phyloP scores from a whole-genome alignment of 2,797 vertebrate genomes.

The Artibeus jamaicensis region DNA sequence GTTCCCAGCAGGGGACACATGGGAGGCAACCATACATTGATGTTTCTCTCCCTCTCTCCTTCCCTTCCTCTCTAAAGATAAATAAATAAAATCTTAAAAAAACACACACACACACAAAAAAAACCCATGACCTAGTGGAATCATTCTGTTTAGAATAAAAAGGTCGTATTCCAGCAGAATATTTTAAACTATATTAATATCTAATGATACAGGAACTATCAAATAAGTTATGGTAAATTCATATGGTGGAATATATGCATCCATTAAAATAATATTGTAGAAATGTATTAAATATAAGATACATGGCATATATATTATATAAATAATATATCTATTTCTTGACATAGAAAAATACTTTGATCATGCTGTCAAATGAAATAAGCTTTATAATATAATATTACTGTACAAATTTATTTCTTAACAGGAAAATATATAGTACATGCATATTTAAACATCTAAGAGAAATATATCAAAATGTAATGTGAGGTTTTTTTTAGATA shows the following conservation, averaged over 20 bases:
- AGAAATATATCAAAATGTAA: not conserved
- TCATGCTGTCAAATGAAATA: not conserved
- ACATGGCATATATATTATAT: not conserved
- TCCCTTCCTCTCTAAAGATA: too few species aligned
- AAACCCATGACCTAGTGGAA: not conserved
- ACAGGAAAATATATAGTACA: not conserved
- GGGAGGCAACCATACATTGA: too few species aligned
- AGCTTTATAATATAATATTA: not conserved
- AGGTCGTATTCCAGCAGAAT: not conserved
- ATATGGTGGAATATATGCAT: not conserved
- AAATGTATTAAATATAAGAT: not conserved
- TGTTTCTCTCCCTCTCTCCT: too few species aligned
- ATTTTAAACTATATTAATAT: not conserved
- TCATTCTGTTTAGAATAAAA: not conserved
- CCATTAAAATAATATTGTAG: not conserved
- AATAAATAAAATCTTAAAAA: too few species aligned
- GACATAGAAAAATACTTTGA: not conserved
- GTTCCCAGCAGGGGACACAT: too few species aligned
- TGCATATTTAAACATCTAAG: not conserved
- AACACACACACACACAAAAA: too few species aligned
- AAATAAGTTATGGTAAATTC: not conserved
- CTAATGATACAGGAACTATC: not conserved
- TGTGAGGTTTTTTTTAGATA: not conserved
- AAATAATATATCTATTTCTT: slow-evolving; percentile 11
- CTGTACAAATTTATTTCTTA: not conserved